Evolutionary conservation across 2,113 vertebrate genomes (phyloP).

Genomic region (Nothocercus nigrocapillus): DNA sequence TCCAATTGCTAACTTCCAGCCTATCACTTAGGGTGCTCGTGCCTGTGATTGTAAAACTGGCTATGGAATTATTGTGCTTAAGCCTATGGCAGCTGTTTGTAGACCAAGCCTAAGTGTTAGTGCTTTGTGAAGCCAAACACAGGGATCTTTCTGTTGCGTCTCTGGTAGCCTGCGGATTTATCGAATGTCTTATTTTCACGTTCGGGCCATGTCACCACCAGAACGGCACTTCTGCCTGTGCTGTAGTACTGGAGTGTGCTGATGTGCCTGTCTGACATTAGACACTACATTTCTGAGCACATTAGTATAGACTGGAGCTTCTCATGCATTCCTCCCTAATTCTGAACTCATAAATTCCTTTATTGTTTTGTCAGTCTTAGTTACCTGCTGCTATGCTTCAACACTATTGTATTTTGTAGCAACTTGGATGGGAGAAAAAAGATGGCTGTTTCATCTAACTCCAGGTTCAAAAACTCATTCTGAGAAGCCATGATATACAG

Average conservation of each 20-base stretch:
- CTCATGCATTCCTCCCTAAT: background rate
- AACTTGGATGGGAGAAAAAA: background rate
- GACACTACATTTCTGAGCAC: background rate
- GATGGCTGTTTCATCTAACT: background rate
- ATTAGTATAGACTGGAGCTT: background rate
- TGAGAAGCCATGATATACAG: rapidly evolving
- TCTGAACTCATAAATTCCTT: background rate
- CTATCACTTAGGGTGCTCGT: background rate
- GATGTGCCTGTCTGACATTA: background rate
- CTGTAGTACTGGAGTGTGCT: background rate
- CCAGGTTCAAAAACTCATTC: background rate
- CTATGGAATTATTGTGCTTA: background rate
- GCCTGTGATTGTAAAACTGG: background rate
- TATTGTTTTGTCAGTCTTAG: background rate
- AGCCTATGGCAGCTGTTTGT: background rate
- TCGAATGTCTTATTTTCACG: background rate
- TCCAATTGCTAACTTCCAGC: background rate
- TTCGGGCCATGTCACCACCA: background rate
- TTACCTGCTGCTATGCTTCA: background rate
- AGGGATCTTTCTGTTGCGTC: background rate
- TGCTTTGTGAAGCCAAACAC: background rate
- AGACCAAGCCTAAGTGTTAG: background rate
- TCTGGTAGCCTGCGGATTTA: background rate
- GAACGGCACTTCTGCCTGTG: background rate
- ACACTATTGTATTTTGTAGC: background rate